These are phyloP conservation scores for Rissa tridactyla DNA, from an alignment of 2,113 vertebrate genomes.

Conservation along the genomic window DNA sequence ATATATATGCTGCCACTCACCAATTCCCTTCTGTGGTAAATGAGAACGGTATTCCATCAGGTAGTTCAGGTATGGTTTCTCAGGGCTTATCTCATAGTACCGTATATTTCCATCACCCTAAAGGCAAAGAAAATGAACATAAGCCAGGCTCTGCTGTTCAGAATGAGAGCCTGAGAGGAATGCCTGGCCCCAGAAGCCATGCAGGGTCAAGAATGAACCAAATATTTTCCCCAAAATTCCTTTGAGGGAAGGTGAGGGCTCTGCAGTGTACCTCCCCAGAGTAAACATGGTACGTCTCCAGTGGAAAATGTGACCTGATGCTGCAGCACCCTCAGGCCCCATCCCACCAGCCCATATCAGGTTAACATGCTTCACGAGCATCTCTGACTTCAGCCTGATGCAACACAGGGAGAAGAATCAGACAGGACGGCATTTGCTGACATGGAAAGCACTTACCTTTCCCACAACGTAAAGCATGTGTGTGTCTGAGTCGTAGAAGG, in stretches of 20 bases:
- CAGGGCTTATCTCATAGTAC: slow-evolving; percentile 88
- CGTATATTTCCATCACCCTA: slow-evolving; percentile 93
- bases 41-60: slow-evolving; percentile 86
- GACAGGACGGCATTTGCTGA: background rate
- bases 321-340: background rate
- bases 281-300: background rate
- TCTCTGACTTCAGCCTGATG: background rate
- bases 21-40: slow-evolving; percentile 90
- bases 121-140: background rate
- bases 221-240: background rate
- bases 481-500: slow-evolving; percentile 89
- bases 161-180: background rate
- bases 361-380: background rate
- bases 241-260: background rate
- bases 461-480: slow-evolving; percentile 89
- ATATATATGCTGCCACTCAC: slow-evolving; percentile 68
- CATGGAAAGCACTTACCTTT: slow-evolving; percentile 77
- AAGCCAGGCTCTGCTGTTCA: background rate
- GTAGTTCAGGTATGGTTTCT: slow-evolving; percentile 87
- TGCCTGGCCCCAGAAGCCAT: background rate
- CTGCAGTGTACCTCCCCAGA: background rate
- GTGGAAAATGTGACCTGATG: background rate
- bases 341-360: background rate
- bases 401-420: background rate
- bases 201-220: background rate